Percentiles rank a stretch among this genome's conserved stretches.
Evolutionary conservation across 2,113 vertebrate genomes (phyloP).

Genomic region (Acrocephalus kingi): DNA sequence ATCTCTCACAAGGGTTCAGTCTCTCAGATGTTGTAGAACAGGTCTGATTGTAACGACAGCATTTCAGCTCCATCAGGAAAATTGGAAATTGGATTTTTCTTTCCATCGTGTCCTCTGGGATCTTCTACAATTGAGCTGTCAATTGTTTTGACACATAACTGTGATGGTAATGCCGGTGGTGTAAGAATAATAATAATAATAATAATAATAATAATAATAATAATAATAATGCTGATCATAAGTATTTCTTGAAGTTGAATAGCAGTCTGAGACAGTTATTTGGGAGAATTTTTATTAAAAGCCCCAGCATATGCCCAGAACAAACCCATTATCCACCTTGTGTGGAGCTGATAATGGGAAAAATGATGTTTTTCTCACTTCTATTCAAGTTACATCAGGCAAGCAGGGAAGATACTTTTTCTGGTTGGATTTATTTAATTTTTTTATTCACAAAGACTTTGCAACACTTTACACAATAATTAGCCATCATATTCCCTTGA

Average conservation of each 20-base stretch:
- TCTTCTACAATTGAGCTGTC: not conserved
- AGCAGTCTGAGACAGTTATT: not conserved
- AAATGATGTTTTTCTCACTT: not conserved
- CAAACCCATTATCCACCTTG: not conserved
- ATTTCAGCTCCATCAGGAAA: not conserved
- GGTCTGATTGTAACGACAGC: not conserved
- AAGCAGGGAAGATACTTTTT: not conserved
- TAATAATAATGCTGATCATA: not conserved
- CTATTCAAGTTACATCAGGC: not conserved
- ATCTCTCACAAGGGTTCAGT: not conserved
- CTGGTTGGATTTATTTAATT: not conserved
- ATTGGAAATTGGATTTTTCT: conserved; percentile 27
- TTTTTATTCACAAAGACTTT: not conserved
- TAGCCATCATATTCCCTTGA: not conserved
- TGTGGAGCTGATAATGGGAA: not conserved
- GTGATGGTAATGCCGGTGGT: not conserved
- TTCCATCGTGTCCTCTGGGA: not conserved
- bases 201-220: not conserved
- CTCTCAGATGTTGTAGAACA: not conserved
- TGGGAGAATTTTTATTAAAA: not conserved
- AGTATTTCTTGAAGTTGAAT: not conserved
- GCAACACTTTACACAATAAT: not conserved
- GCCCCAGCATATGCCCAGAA: not conserved
- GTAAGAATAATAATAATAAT: not conserved
- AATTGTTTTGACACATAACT: not conserved